These are phyloP conservation scores for Torymus aiolomorphi DNA, from an alignment of 2,888 invertebrate genomes.

Conservation along the genomic window DNA sequence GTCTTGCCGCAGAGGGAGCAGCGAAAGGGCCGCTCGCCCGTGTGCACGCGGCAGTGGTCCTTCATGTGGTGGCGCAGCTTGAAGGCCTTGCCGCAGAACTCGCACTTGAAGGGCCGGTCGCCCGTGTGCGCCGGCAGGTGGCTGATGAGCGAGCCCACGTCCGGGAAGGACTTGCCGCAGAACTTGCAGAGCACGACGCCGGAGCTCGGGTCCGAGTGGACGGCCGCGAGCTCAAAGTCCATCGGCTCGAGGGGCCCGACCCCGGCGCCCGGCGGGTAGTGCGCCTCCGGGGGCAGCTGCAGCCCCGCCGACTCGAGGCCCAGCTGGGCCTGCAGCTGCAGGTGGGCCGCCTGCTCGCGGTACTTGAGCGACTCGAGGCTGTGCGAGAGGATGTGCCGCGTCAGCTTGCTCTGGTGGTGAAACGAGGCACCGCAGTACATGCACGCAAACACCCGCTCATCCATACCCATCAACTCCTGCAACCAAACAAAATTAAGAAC, in stretches of 20 bases:
- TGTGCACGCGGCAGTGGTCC: constrained; percentile 94
- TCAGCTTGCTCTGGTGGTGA: constrained; percentile 93
- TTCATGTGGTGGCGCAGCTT: constrained; percentile 95
- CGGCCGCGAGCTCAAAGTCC: constrained; percentile 77
- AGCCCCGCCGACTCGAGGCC: constrained; percentile 74
- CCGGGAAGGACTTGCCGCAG: constrained; percentile 94
- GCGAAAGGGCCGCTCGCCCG: constrained; percentile 92
- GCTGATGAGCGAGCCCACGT: constrained; percentile 90
- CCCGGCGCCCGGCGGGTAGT: constrained; percentile 72
- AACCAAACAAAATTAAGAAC: constrained; percentile 88
- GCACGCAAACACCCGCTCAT: constrained; percentile 86
- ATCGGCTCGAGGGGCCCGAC: constrained; percentile 76
- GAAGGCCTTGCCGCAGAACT: constrained; percentile 95
- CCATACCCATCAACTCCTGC: constrained; percentile 92
- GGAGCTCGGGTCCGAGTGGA: constrained; percentile 79
- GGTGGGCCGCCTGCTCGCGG: constrained; percentile 81
- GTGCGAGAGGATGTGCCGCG: constrained; percentile 92
- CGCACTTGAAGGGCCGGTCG: constrained; percentile 93
- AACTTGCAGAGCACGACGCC: constrained; percentile 92
- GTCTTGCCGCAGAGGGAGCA: constrained; percentile 93
- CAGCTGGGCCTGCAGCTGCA: constrained; percentile 77
- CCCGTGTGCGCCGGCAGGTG: constrained; percentile 93
- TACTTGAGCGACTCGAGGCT: constrained; percentile 92
- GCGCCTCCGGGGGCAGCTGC: constrained; percentile 73
- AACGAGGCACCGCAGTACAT: constrained; percentile 93